Evolutionary conservation across 2,888 invertebrate species (phyloP).

Genomic region (Sesia apiformis): DNA sequence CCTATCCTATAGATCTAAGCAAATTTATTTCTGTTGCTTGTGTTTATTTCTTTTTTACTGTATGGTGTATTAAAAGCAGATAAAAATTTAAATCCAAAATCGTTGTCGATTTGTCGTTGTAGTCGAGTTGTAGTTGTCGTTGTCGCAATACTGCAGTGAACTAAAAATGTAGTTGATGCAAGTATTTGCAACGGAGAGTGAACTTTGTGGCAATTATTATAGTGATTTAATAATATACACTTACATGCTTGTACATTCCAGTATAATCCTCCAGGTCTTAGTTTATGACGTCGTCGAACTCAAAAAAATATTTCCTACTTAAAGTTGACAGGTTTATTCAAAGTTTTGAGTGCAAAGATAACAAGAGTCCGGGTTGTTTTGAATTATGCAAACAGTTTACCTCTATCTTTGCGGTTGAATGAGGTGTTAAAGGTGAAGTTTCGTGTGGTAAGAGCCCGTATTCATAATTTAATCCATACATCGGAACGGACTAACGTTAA

Average conservation of each 20-base stretch:
- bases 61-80: too few relatives aligned
- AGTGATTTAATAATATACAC: not conserved
- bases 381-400: constrained; percentile 39
- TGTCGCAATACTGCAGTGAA: too few relatives aligned
- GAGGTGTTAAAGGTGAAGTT: constrained; percentile 28
- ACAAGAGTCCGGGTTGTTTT: constrained; percentile 37
- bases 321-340: constrained; percentile 44
- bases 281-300: constrained; percentile 16
- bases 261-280: not conserved
- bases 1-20: too few relatives aligned
- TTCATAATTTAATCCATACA: constrained; percentile 23
- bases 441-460: constrained; percentile 9
- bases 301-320: constrained; percentile 44
- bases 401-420: constrained; percentile 15
- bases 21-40: too few relatives aligned
- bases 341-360: constrained; percentile 64
- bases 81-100: too few relatives aligned
- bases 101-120: too few relatives aligned
- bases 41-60: too few relatives aligned
- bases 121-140: too few relatives aligned
- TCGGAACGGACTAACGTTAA: not conserved
- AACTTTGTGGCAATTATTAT: not conserved
- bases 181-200: not conserved
- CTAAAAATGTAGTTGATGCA: too few relatives aligned
- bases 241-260: not conserved